A percentile compares a stretch with the other conserved stretches of the same genome.
These are phyloP conservation scores for Coptodon bakossiorum DNA, from an alignment of 2,113 vertebrate genomes.

Conservation along the genomic window DNA sequence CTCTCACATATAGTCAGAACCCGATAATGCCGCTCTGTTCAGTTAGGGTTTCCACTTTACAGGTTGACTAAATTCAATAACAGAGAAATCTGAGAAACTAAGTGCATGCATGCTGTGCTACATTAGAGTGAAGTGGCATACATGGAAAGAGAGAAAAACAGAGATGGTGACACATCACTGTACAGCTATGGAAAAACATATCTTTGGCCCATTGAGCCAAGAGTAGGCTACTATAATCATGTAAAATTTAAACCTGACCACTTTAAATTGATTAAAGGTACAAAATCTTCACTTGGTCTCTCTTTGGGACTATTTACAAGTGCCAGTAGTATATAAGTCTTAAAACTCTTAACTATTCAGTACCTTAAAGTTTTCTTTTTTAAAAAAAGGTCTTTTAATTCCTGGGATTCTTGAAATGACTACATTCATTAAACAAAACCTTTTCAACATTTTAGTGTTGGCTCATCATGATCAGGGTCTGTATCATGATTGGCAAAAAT, in stretches of 20 bases:
- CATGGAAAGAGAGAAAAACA: neutral
- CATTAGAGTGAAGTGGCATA: constrained; percentile 39
- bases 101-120: constrained; percentile 46
- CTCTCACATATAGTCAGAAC: constrained; percentile 4
- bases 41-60: constrained; percentile 24
- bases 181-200: neutral
- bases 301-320: neutral
- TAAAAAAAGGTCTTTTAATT: constrained; percentile 5
- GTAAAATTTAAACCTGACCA: neutral
- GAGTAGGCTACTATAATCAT: neutral
- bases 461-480: constrained; percentile 27
- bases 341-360: neutral
- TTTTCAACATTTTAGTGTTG: constrained; percentile 40
- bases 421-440: constrained; percentile 42
- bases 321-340: neutral
- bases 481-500: constrained; percentile 37
- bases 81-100: constrained; percentile 49
- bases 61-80: constrained; percentile 65
- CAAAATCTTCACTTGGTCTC: neutral
- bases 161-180: constrained; percentile 1
- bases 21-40: constrained; percentile 18
- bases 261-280: constrained; percentile 3
- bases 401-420: constrained; percentile 38
- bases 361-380: neutral
- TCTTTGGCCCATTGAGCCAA: neutral